Conservation (phyloP, 53 echinoderm and acorn worm genomes). For the Henricia sp. region DNA sequence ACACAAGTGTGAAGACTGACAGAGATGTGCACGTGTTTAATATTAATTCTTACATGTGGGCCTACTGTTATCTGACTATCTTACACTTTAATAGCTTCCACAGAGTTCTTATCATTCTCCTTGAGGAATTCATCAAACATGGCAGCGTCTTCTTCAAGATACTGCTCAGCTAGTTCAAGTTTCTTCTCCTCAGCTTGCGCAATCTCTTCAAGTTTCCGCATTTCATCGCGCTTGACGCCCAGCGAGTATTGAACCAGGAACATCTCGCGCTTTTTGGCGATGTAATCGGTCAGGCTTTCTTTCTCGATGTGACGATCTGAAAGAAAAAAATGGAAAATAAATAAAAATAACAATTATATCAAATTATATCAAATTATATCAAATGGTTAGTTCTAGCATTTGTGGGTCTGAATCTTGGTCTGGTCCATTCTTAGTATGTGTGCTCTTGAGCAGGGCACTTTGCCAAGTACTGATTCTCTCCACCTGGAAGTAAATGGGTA, state of each 20-base stretch:
- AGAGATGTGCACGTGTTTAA: too few species aligned
- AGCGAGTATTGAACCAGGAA: conserved; percentile 99
- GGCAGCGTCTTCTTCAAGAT: conserved; percentile 98
- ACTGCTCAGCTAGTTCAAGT: conserved; percentile 95
- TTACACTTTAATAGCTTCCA: conserved; percentile 98
- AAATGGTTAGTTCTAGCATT: too few species aligned
- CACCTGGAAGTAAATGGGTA: too few species aligned
- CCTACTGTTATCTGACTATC: too few species aligned
- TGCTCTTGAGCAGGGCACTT: too few species aligned
- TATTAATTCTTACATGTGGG: too few species aligned
- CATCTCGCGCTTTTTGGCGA: conserved; percentile 99
- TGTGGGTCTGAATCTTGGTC: not conserved
- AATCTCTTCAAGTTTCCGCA: conserved; percentile 98
- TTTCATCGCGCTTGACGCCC: conserved; percentile 98
- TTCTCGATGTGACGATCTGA: conserved; percentile 97
- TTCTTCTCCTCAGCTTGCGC: conserved; percentile 98
- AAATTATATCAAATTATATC: too few species aligned
- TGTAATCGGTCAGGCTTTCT: conserved; percentile 98
- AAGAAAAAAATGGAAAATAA: too few species aligned
- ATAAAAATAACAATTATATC: too few species aligned
- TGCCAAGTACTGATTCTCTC: too few species aligned
- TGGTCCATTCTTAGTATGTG: too few species aligned
- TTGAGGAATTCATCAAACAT: conserved; percentile 99
- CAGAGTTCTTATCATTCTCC: conserved; percentile 99
- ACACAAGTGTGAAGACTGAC: too few species aligned